phyloP scores from a whole-genome alignment of 2,888 invertebrate genomes.

The Eupithecia pulchellata region DNA sequence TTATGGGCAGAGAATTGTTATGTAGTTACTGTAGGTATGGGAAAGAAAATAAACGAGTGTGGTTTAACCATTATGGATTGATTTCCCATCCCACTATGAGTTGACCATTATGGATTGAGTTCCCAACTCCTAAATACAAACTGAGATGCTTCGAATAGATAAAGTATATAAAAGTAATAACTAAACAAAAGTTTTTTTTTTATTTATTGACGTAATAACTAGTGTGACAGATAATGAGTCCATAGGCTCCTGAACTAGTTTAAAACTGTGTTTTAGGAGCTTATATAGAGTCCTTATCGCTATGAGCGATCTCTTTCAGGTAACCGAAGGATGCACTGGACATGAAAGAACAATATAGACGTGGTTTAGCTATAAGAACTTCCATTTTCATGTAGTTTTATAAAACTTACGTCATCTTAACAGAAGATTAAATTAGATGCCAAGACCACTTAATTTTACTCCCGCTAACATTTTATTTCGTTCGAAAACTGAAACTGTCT shows the following conservation, averaged over 20 bases:
- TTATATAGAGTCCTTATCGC: too few species aligned
- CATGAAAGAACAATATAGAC: too few species aligned
- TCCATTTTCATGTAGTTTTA: background rate
- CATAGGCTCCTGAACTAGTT: too few species aligned
- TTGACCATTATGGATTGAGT: background rate
- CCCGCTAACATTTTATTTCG: conserved; percentile 20
- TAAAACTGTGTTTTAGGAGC: too few species aligned
- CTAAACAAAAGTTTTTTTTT: too few species aligned
- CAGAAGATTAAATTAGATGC: background rate
- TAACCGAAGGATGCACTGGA: too few species aligned
- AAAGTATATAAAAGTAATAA: too few species aligned
- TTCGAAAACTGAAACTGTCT: conserved; percentile 48
- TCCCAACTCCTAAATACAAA: too few species aligned
- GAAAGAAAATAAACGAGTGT: background rate
- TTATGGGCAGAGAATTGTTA: conserved; percentile 26
- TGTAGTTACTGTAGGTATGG: background rate
- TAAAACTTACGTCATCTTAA: background rate
- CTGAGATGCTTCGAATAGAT: too few species aligned
- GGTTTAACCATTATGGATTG: background rate
- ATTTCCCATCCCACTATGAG: background rate
- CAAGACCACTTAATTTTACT: background rate
- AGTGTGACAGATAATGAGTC: too few species aligned
- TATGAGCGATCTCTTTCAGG: too few species aligned
- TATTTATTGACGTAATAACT: too few species aligned
- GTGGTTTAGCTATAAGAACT: background rate